Percentiles rank a stretch among this genome's conserved stretches.
Evolutionary conservation across 2,113 vertebrate genomes (phyloP).

Genomic region (Archocentrus centrarchus): DNA sequence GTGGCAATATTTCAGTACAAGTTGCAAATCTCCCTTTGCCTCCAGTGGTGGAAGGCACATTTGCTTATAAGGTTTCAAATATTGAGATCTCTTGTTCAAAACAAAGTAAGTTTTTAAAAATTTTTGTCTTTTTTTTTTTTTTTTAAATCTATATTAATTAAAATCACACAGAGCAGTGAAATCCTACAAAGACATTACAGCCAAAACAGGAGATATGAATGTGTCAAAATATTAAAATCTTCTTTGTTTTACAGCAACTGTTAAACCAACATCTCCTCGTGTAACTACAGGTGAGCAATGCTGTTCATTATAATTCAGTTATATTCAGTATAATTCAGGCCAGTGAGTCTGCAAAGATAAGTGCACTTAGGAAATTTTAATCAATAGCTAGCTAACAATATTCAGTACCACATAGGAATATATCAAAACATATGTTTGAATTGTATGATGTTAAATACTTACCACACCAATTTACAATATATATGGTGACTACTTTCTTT

Average conservation of each 20-base stretch:
- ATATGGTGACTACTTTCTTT: background rate
- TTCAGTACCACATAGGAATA: background rate
- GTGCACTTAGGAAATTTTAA: background rate
- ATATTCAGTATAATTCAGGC: background rate
- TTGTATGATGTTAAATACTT: background rate
- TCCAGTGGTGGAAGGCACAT: accelerated
- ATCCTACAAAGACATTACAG: background rate
- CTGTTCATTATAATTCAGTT: background rate
- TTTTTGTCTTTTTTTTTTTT: too few species aligned
- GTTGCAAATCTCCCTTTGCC: slow-evolving; percentile 47
- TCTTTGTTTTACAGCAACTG: background rate
- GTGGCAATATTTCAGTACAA: accelerated
- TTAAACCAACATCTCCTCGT: background rate
- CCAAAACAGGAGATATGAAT: background rate
- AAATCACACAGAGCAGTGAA: too few species aligned
- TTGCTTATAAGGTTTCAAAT: accelerated
- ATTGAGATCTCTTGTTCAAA: background rate
- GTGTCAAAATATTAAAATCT: background rate
- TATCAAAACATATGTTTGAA: background rate
- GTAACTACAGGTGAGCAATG: slow-evolving; percentile 5
- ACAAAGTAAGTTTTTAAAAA: background rate
- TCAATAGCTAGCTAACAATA: background rate
- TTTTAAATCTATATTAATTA: too few species aligned
- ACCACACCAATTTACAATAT: background rate
- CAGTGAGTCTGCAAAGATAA: background rate